A percentile compares a stretch with the other conserved stretches of the same genome.
These are phyloP conservation scores for Sebastes minor DNA, from an alignment of 2,797 vertebrate species.

Conservation along the genomic window DNA sequence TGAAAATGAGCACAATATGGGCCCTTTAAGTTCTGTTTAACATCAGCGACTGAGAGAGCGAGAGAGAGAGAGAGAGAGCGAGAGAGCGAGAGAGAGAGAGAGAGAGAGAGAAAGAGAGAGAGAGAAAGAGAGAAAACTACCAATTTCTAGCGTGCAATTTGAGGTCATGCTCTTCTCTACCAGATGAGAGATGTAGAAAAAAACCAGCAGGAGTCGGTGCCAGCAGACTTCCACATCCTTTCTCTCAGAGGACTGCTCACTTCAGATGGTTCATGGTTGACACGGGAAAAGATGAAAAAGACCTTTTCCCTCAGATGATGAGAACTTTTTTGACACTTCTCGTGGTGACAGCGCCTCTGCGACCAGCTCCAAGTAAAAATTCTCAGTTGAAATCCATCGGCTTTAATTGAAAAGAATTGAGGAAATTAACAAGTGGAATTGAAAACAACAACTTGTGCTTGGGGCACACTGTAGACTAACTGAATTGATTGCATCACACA, in stretches of 20 bases:
- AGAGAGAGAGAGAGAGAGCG: not conserved
- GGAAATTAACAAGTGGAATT: not conserved
- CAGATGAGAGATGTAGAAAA: conserved; percentile 10
- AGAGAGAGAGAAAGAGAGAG: not conserved
- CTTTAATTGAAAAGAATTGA: not conserved
- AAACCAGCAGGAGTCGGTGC: not conserved
- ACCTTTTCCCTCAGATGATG: conserved; percentile 20
- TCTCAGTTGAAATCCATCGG: not conserved
- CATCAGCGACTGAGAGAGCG: not conserved
- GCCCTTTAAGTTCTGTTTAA: not conserved
- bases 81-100: not conserved
- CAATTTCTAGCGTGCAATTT: not conserved
- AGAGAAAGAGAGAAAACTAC: not conserved
- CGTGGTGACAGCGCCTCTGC: not conserved
- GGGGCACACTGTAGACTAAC: not conserved
- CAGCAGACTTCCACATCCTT: conserved; percentile 16
- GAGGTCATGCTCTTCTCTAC: conserved; percentile 23
- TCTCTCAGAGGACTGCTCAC: conserved; percentile 19
- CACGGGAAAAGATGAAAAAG: conserved; percentile 35
- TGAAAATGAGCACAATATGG: too few relatives aligned
- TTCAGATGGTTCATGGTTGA: conserved; percentile 37
- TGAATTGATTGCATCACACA: not conserved
- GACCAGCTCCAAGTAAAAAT: not conserved
- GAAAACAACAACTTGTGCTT: not conserved
- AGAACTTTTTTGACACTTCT: conserved; percentile 1